Evolutionary conservation across 2,797 vertebrate genomes (phyloP), one percentile per base, ranked within the genome.

Genomic region (Carapus acus): DNA sequence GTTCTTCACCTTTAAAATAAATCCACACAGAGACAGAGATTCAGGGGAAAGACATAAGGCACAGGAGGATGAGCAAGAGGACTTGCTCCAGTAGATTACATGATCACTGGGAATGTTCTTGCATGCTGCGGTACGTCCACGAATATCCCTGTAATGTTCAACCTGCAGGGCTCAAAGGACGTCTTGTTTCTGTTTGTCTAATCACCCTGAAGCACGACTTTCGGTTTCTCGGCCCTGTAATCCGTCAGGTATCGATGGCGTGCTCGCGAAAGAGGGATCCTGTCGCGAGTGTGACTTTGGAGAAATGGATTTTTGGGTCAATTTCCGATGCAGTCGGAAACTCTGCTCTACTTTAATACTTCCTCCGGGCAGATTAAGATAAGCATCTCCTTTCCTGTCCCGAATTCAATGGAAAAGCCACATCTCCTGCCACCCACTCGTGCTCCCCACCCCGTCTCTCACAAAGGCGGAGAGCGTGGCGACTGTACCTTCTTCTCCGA

Each of bases 291-390:
- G 73, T 74, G 61, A 79, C 77, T 81, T 77, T 78, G 73, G 46
- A 39, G 70, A 45, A 60, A 82, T 73, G 54, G 78, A 82, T 80
- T 85, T 82, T 74, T 72, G 62, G 72, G 69, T 80, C 74, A 71
- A 61, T 81, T 82, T 82, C 67, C 75, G 67, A 71, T 63, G 65
- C 71, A 64, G 68, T 43, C 41, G 37, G 66, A 76, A 71, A 69
- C 65, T 63, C 61, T 65, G 54, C 69, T 74, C 62, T 53, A 69
- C 71, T 79, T 80, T 76, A 76, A 78, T 67, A 77, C 67, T 76
- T 80, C 66, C 77, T 74, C 7, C 0, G 61, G 71, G 70, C 63
- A 71, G 78, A 81, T 83, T 80, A 74, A 74, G 79, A 83, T 83
- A 76, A 83, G 74, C 58, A 82, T 80, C 77, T 72, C 67, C 49